phyloP scores from a whole-genome alignment of 2,888 invertebrate species.

The Lissocephala sabroskyi region DNA sequence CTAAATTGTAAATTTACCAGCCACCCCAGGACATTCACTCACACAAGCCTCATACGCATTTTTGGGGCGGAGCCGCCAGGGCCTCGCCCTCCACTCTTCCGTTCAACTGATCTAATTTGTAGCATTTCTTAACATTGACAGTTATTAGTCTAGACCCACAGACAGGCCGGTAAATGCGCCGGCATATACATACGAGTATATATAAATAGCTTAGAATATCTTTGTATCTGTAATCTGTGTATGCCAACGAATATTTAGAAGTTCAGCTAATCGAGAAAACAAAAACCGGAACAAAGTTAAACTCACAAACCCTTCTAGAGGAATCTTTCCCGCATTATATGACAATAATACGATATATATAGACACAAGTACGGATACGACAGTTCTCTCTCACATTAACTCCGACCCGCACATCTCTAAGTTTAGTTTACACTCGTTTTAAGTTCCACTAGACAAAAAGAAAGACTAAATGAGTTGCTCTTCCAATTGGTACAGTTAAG shows the following conservation, averaged over 20 bases:
- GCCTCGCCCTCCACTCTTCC: no score
- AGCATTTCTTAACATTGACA: conserved; percentile 28
- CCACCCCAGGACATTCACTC: not conserved
- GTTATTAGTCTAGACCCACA: no score
- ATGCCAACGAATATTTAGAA: conserved; percentile 45
- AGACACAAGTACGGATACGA: conserved; percentile 2
- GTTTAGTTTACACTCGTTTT: conserved; percentile 8
- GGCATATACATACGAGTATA: conserved; percentile 20
- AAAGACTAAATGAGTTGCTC: conserved; percentile 64
- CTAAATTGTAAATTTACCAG: conserved; percentile 44
- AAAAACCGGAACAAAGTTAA: conserved; percentile 18
- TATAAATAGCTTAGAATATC: conserved; percentile 20
- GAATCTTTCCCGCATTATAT: conserved; percentile 64
- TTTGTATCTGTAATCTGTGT: conserved; percentile 37
- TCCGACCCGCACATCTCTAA: no score
- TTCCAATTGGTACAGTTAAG: conserved; percentile 47
- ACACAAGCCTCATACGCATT: no score
- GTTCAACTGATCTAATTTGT: conserved; percentile 34
- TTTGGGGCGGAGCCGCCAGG: no score
- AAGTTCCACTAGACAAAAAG: conserved; percentile 36
- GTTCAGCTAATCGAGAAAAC: conserved; percentile 8
- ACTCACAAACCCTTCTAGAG: conserved; percentile 51
- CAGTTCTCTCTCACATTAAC: no score
- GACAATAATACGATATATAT: conserved; percentile 53
- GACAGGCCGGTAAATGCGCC: conserved; percentile 14